Conservation (phyloP, 2,113 vertebrate genomes). For the Vidua chalybeata region DNA sequence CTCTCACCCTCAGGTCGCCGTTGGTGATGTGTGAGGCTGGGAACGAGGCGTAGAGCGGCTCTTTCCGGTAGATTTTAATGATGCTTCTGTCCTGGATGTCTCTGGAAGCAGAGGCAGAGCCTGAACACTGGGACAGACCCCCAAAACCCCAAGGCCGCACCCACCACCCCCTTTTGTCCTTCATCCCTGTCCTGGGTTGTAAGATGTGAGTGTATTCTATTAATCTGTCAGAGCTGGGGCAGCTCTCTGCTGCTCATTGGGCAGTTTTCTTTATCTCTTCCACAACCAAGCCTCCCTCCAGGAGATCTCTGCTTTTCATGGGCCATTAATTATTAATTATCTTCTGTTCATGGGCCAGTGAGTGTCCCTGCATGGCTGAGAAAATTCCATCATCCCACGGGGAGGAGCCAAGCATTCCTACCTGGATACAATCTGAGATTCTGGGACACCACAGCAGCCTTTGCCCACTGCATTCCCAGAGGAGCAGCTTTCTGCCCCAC, state of each 20-base stretch:
- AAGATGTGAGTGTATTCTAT: not conserved
- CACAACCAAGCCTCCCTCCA: no score
- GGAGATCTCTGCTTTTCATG: no score
- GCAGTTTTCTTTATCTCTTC: no score
- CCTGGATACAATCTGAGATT: no score
- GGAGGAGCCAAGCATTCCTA: no score
- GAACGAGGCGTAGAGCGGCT: conserved; percentile 94
- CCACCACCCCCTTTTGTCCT: not conserved
- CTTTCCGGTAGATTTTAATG: conserved; percentile 98
- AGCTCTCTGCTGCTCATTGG: not conserved
- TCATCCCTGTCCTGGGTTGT: not conserved
- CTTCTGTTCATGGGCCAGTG: no score
- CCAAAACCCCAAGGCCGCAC: not conserved
- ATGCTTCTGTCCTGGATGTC: conserved; percentile 98
- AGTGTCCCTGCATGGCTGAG: no score
- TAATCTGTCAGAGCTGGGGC: not conserved
- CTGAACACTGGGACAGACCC: not conserved
- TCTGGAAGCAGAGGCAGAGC: conserved; percentile 47
- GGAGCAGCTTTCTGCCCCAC: no score
- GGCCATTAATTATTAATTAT: no score
- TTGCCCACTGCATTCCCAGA: no score
- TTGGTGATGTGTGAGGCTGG: conserved; percentile 93
- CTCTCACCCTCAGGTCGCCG: conserved; percentile 93
- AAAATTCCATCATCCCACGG: no score
- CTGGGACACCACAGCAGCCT: no score